A percentile compares a stretch with the other conserved stretches of the same genome.
Evolutionary conservation across 1,140 invertebrate genomes (phyloP).

Genomic region (Paraescarpia echinospica): DNA sequence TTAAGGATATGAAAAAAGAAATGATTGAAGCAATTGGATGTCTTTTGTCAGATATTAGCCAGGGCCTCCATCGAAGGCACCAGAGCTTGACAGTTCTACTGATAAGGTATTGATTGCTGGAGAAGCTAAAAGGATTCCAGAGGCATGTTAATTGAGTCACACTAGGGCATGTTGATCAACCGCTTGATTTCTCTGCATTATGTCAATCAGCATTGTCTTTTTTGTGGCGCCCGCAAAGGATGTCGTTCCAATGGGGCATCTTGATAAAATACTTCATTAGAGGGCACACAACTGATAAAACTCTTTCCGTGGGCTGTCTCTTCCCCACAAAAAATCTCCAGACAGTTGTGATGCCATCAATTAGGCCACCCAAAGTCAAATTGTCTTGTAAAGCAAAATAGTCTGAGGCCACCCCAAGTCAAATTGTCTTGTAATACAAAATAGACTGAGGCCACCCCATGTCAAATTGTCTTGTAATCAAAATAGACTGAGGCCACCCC

Average conservation of each 20-base stretch:
- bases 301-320: neutral
- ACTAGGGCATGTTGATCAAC: neutral
- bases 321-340: neutral
- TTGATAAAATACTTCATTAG: slow-evolving; percentile 6
- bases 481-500: neutral
- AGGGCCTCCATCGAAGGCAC: neutral
- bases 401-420: neutral
- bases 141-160: slow-evolving; percentile 5
- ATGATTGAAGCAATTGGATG: neutral
- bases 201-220: slow-evolving; percentile 5
- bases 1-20: neutral
- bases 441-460: neutral
- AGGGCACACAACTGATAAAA: neutral
- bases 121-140: neutral
- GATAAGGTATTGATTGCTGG: neutral
- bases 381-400: neutral
- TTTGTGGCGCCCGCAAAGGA: neutral
- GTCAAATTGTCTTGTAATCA: neutral
- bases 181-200: neutral
- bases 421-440: neutral
- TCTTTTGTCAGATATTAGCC: neutral
- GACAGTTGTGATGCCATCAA: neutral
- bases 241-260: neutral
- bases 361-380: neutral
- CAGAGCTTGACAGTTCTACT: neutral